A percentile compares a stretch with the other conserved stretches of the same genome.
Evolutionary conservation across 2,888 invertebrate genomes (phyloP).

Genomic region (Ichneumoninae sp.): DNA sequence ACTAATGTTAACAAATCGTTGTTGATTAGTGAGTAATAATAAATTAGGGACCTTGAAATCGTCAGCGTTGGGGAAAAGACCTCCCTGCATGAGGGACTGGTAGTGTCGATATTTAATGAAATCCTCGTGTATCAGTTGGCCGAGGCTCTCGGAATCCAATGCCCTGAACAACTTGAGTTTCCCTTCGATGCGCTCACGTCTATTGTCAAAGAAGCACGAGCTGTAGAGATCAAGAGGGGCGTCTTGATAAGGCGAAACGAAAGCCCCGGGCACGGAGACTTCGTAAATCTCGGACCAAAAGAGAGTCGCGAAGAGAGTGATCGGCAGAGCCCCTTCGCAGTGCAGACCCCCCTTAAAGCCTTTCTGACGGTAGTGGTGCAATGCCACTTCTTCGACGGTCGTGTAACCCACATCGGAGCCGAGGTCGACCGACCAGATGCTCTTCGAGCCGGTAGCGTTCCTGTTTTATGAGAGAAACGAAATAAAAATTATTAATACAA

Average conservation of each 20-base stretch:
- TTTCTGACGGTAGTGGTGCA: slow-evolving; percentile 71
- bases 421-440: slow-evolving; percentile 74
- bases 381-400: slow-evolving; percentile 78
- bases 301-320: slow-evolving; percentile 88
- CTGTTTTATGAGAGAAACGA: slow-evolving; percentile 21
- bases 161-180: slow-evolving; percentile 84
- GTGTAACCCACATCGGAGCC: slow-evolving; percentile 69
- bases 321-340: slow-evolving; percentile 89
- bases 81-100: slow-evolving; percentile 72
- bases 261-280: slow-evolving; percentile 87
- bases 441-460: slow-evolving; percentile 72
- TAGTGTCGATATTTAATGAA: slow-evolving; percentile 72
- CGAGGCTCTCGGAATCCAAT: slow-evolving; percentile 83
- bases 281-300: slow-evolving; percentile 93
- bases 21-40: slow-evolving; percentile 72
- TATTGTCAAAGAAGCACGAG: slow-evolving; percentile 88
- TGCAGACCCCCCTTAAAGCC: slow-evolving; percentile 85
- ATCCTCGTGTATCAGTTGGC: slow-evolving; percentile 83
- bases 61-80: slow-evolving; percentile 70
- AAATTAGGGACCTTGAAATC: slow-evolving; percentile 73
- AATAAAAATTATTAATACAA: background rate
- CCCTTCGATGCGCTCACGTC: slow-evolving; percentile 87
- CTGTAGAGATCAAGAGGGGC: slow-evolving; percentile 91
- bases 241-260: slow-evolving; percentile 88
- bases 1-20: slow-evolving; percentile 39